Evolutionary conservation across 2,888 invertebrate species (phyloP).

Genomic region (Dryadula phaetusa): DNA sequence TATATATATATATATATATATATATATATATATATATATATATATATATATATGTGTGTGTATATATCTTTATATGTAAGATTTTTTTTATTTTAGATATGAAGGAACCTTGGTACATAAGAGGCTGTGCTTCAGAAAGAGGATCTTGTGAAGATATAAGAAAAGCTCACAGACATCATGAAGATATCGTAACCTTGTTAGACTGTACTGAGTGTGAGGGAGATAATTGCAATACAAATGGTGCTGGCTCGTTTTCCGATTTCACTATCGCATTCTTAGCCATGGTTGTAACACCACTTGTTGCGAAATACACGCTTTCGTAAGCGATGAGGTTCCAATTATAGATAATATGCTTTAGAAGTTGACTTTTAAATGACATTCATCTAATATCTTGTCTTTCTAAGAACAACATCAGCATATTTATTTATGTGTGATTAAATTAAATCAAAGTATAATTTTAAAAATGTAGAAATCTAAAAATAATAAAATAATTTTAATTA

Average conservation of each 20-base stretch:
- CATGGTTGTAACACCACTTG: slow-evolving; percentile 59
- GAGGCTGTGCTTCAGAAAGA: slow-evolving; percentile 69
- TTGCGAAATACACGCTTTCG: slow-evolving; percentile 62
- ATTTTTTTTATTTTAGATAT: slow-evolving; percentile 53
- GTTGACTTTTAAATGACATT: not conserved
- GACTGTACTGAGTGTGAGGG: slow-evolving; percentile 67
- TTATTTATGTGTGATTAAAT: not conserved
- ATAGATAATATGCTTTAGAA: not conserved
- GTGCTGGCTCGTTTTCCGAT: slow-evolving; percentile 57
- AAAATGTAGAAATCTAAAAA: not conserved
- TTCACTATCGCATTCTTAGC: slow-evolving; percentile 56
- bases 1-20: too few species aligned
- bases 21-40: too few species aligned
- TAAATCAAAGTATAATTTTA: not conserved
- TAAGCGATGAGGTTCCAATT: slow-evolving; percentile 41
- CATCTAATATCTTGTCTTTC: not conserved
- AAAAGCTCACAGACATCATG: slow-evolving; percentile 52
- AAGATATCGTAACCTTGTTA: slow-evolving; percentile 54
- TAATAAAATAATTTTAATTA: not conserved
- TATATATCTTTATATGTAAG: too few species aligned
- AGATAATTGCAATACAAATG: slow-evolving; percentile 61
- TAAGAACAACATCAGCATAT: not conserved
- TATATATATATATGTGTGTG: too few species aligned
- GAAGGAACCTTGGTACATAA: slow-evolving; percentile 59
- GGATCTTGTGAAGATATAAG: slow-evolving; percentile 66